Percentiles rank a stretch among this genome's conserved stretches.
Conservation (phyloP, 2,113 vertebrate species). For the Suricata suricatta region DNA sequence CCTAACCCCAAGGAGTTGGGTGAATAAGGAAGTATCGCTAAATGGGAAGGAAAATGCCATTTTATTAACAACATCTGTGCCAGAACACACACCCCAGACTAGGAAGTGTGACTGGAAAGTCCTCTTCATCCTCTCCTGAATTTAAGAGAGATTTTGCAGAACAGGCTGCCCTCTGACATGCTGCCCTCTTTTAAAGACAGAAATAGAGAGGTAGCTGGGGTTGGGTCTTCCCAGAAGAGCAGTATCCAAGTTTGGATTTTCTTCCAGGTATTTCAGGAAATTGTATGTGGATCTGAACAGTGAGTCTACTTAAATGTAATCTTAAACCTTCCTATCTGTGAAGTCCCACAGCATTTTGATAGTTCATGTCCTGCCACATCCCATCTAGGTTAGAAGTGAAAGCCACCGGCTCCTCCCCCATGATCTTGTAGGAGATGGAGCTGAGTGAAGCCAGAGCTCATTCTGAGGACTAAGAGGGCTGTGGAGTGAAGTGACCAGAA, state of each 20-base stretch:
- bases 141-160: background rate
- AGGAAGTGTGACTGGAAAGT: background rate
- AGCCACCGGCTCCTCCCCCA: background rate
- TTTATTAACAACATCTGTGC: background rate
- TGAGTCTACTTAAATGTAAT: background rate
- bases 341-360: background rate
- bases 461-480: background rate
- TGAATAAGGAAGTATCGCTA: background rate
- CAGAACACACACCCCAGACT: background rate
- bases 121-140: background rate
- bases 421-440: background rate
- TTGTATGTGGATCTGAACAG: background rate
- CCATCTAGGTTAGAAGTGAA: background rate
- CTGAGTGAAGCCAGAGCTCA: background rate
- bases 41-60: background rate
- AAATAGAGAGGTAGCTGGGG: background rate
- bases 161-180: rapidly evolving
- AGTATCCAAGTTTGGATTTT: background rate
- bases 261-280: background rate
- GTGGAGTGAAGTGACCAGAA: background rate
- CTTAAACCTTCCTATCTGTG: background rate
- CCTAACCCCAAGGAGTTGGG: background rate
- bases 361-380: background rate
- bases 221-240: background rate
- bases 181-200: background rate